Evolutionary conservation across 2,797 vertebrate genomes (phyloP).

Genomic region (Manis javanica): DNA sequence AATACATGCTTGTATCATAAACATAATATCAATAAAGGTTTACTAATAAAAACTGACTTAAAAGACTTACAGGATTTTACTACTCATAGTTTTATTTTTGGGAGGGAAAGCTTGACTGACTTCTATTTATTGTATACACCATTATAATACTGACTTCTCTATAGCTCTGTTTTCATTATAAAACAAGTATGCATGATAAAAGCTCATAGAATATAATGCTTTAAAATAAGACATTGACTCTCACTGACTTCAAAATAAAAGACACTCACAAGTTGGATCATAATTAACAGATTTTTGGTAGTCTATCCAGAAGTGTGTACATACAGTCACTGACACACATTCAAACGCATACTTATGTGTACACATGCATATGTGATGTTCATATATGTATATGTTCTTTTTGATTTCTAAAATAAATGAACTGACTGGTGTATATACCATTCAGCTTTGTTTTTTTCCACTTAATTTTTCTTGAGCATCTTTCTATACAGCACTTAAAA

Average conservation of each 20-base stretch:
- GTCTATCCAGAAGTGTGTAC: background rate
- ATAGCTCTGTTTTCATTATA: constrained; percentile 35
- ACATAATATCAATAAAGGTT: background rate
- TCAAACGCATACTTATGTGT: background rate
- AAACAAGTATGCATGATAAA: background rate
- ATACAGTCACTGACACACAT: background rate
- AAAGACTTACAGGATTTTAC: constrained; percentile 45
- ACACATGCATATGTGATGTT: background rate
- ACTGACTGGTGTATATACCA: background rate
- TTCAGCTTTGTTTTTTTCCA: background rate
- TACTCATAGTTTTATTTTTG: background rate
- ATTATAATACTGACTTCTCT: constrained; percentile 31
- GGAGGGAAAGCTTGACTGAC: background rate
- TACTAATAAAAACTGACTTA: constrained; percentile 46
- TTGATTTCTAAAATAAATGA: constrained; percentile 13
- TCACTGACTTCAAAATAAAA: constrained; percentile 12
- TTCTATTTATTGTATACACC: constrained; percentile 22
- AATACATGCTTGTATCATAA: background rate
- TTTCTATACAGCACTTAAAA: background rate
- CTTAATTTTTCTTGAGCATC: constrained; percentile 30
- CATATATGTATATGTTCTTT: background rate
- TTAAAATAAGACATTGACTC: background rate
- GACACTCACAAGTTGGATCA: background rate
- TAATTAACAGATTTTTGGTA: background rate
- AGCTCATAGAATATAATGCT: background rate